phyloP scores from a whole-genome alignment of 37 sponge, comb jelly and placozoan genomes.

The Haliclona indistincta region DNA sequence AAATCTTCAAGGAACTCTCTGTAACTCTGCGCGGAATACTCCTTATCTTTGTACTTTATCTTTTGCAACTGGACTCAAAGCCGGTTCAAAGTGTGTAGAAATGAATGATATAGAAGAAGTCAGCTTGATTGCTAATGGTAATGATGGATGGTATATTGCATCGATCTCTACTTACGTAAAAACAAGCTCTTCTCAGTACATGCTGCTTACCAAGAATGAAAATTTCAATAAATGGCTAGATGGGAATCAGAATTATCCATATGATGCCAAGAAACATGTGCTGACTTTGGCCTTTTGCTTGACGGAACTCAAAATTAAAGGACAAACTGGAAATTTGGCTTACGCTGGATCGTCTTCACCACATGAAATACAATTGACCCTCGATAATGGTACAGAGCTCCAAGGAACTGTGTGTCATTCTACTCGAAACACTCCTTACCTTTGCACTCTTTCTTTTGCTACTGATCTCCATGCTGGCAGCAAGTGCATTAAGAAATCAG shows the following conservation, averaged over 20 bases:
- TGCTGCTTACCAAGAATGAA: background rate
- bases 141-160: conserved; percentile 1
- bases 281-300: background rate
- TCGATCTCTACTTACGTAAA: conserved; percentile 1
- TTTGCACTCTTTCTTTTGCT: background rate
- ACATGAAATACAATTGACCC: no score
- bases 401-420: no score
- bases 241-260: background rate
- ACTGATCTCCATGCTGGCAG: background rate
- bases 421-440: background rate
- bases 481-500: background rate
- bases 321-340: no score
- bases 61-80: background rate
- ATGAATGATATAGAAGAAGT: background rate
- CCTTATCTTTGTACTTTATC: background rate
- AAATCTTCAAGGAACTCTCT: background rate
- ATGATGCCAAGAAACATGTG: background rate
- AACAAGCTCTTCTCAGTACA: background rate
- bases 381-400: no score
- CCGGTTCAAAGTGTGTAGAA: background rate
- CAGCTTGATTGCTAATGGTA: background rate
- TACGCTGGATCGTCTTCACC: no score
- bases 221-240: conserved; percentile 27
- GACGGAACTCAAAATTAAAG: no score
- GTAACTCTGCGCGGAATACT: background rate